Evolutionary conservation across 2,113 vertebrate genomes (phyloP).

Genomic region (Datnioides undecimradiatus): DNA sequence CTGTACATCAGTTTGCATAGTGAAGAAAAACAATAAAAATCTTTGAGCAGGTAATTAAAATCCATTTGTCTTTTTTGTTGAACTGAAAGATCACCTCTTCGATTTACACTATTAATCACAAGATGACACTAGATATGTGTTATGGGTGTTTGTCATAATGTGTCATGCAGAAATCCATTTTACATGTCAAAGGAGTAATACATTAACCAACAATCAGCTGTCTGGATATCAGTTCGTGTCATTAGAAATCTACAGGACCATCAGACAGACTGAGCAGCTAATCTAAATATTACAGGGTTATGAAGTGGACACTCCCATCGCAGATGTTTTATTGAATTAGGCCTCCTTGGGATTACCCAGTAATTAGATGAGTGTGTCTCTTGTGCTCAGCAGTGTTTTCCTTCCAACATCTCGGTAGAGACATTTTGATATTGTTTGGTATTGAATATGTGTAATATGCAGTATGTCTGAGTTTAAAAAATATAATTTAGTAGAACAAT

Average conservation of each 20-base stretch:
- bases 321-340: constrained; percentile 53
- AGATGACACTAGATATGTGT: background rate
- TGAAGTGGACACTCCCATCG: constrained; percentile 50
- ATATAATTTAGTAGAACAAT: background rate
- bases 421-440: background rate
- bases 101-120: background rate
- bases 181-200: background rate
- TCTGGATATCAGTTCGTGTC: constrained; percentile 6
- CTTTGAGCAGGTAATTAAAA: background rate
- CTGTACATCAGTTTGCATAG: too few relatives aligned
- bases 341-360: constrained; percentile 24
- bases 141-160: background rate
- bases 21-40: too few relatives aligned
- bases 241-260: constrained; percentile 13
- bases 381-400: constrained; percentile 22
- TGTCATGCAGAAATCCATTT: background rate
- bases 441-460: background rate
- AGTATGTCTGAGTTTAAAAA: background rate
- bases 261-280: constrained; percentile 32
- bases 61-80: background rate
- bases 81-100: background rate
- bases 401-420: constrained; percentile 9
- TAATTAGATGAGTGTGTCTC: constrained; percentile 56
- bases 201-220: background rate
- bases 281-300: constrained; percentile 49